Conservation (phyloP, 2,797 vertebrate genomes). For the Eulemur albifrons region DNA sequence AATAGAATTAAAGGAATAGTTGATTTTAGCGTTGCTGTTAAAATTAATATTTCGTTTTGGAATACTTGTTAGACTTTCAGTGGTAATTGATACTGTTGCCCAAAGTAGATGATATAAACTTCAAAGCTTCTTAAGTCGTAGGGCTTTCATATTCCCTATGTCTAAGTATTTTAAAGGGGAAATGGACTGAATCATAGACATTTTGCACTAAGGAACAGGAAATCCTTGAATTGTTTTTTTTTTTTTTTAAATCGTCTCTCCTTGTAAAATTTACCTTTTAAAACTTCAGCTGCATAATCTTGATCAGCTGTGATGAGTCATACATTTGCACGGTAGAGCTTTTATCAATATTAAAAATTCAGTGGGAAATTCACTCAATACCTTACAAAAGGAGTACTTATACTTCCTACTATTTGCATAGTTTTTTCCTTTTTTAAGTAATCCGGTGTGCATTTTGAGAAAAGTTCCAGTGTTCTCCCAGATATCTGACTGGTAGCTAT, state of each 20-base stretch:
- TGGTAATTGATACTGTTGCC: background rate
- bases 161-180: constrained; percentile 59
- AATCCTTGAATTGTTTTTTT: constrained; percentile 24
- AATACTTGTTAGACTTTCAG: background rate
- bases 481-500: background rate
- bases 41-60: constrained; percentile 18
- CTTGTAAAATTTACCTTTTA: constrained; percentile 33
- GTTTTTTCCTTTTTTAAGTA: background rate
- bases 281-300: background rate
- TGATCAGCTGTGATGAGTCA: background rate
- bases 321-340: background rate
- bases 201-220: background rate
- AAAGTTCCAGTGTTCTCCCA: background rate
- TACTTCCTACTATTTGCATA: background rate
- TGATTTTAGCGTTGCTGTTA: constrained; percentile 27
- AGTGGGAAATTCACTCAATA: background rate
- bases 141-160: background rate
- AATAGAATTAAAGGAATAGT: constrained; percentile 1
- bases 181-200: background rate
- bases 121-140: background rate
- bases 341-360: background rate
- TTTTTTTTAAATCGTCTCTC: background rate
- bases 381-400: background rate
- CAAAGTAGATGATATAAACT: background rate
- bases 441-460: background rate